Conservation (phyloP, 2,113 vertebrate genomes). For the Pseudopodoces humilis region DNA sequence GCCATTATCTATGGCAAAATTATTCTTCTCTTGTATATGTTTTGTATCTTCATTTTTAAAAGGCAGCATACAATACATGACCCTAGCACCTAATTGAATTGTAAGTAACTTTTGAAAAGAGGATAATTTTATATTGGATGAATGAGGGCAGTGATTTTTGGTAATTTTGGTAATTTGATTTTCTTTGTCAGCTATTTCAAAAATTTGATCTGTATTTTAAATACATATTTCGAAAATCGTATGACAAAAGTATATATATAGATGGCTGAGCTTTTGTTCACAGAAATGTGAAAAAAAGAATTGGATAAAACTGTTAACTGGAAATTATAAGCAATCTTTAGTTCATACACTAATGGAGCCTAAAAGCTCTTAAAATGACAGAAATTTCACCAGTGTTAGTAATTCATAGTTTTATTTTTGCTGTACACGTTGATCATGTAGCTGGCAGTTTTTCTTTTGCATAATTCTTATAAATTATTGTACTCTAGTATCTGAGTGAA, state of each 20-base stretch:
- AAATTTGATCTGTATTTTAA: neutral
- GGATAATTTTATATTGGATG: neutral
- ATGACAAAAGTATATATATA: neutral
- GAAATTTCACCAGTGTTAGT: constrained; percentile 36
- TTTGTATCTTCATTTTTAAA: neutral
- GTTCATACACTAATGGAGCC: constrained; percentile 59
- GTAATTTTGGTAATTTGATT: neutral
- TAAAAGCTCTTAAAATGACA: constrained; percentile 69
- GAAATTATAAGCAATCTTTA: constrained; percentile 62
- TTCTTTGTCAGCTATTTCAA: neutral
- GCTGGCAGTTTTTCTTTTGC: constrained; percentile 35
- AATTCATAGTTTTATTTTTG: constrained; percentile 57
- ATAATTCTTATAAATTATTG: constrained; percentile 47
- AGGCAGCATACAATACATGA: neutral
- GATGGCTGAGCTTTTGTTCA: neutral
- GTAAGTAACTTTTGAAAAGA: neutral
- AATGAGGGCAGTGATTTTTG: neutral
- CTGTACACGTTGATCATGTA: constrained; percentile 39
- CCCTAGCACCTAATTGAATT: neutral
- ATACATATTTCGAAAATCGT: neutral
- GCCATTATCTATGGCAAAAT: neutral
- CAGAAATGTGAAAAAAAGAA: neutral
- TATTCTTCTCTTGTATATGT: neutral
- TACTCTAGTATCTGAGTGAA: constrained; percentile 7
- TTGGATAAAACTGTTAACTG: constrained; percentile 37